Evolutionary conservation across 2,888 invertebrate genomes (phyloP).

Genomic region (Acronicta alni): DNA sequence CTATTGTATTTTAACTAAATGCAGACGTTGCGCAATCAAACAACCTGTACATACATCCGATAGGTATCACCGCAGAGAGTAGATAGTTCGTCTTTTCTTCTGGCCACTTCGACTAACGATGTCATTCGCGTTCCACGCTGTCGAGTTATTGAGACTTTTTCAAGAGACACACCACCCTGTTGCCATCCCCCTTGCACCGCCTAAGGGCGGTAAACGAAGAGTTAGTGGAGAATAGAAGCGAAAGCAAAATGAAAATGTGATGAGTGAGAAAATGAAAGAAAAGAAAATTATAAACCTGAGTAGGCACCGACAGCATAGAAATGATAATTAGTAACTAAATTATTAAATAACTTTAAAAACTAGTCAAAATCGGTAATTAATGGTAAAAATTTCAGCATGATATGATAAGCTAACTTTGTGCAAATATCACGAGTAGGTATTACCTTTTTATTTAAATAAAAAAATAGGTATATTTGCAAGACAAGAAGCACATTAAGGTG

Average conservation of each 20-base stretch:
- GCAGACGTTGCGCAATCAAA: conserved; percentile 21
- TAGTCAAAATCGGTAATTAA: too few relatives aligned
- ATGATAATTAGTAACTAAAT: too few relatives aligned
- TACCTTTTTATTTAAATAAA: too few relatives aligned
- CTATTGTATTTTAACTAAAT: background rate
- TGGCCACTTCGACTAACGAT: conserved; percentile 86
- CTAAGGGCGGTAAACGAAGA: conserved; percentile 51
- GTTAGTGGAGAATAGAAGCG: conserved; percentile 58
- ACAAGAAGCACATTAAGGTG: too few relatives aligned
- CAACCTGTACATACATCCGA: conserved; percentile 69
- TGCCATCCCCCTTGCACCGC: conserved; percentile 56
- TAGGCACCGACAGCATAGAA: too few relatives aligned
- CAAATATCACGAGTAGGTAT: too few relatives aligned
- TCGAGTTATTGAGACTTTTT: conserved; percentile 89
- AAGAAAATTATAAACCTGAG: too few relatives aligned
- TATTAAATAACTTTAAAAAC: too few relatives aligned
- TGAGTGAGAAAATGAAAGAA: background rate
- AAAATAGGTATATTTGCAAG: too few relatives aligned
- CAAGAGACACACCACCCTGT: conserved; percentile 78
- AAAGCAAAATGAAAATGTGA: background rate
- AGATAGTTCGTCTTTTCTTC: conserved; percentile 89
- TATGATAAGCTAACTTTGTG: too few relatives aligned
- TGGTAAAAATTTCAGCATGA: too few relatives aligned
- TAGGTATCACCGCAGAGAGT: conserved; percentile 71
- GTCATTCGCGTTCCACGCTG: conserved; percentile 86